These are phyloP conservation scores for Tetanocera ferruginea DNA, from an alignment of 2,888 invertebrate genomes.

Conservation along the genomic window DNA sequence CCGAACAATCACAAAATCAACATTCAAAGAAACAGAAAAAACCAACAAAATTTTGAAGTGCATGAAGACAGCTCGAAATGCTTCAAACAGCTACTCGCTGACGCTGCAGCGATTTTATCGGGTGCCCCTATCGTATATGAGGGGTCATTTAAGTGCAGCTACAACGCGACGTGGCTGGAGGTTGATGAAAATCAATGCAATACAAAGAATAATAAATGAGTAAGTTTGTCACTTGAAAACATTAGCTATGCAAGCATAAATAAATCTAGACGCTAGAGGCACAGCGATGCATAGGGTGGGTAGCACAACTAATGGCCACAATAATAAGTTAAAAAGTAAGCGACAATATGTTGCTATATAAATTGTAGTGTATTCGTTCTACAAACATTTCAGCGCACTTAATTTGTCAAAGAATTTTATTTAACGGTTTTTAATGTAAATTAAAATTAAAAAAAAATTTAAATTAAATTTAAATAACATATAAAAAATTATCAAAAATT, in stretches of 20 bases:
- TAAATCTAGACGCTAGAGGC: neutral
- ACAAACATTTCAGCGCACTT: too few relatives aligned
- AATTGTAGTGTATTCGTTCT: neutral
- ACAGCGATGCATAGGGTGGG: neutral
- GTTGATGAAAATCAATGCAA: neutral
- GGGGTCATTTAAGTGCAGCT: constrained; percentile 8
- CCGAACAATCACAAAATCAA: constrained; percentile 2
- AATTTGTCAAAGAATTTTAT: too few relatives aligned
- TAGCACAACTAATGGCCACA: neutral
- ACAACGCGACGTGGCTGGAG: neutral
- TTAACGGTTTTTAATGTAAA: too few relatives aligned
- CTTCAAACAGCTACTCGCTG: neutral
- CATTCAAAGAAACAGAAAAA: neutral
- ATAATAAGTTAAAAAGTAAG: neutral
- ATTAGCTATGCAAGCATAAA: neutral
- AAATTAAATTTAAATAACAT: too few relatives aligned
- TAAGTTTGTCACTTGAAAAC: constrained; percentile 13
- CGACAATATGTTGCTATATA: neutral
- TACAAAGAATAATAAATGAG: constrained; percentile 11
- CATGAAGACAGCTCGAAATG: neutral
- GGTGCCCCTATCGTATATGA: constrained; percentile 14
- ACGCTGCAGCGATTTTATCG: neutral
- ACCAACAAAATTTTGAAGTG: neutral
- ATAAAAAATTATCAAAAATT: too few relatives aligned
- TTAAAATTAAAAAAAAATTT: too few relatives aligned